Percentiles rank a stretch among this genome's conserved stretches.
phyloP scores from a whole-genome alignment of 1,140 invertebrate species.

The Drosophila insularis region DNA sequence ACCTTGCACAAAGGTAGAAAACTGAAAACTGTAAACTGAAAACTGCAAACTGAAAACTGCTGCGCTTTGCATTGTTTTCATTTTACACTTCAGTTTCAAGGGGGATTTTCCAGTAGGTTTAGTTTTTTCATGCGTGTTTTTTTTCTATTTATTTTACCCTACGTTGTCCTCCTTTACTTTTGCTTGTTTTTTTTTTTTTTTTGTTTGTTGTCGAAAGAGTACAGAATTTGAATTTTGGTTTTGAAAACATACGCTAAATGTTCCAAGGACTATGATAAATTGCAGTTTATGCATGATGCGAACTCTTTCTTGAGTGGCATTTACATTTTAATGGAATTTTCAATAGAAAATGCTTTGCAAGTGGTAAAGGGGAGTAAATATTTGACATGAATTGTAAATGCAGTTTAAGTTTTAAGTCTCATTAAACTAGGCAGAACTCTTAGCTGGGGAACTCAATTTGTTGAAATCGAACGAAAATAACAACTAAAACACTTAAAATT shows the following conservation, averaged over 20 bases:
- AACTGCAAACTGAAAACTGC: constrained; percentile 74
- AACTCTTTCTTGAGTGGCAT: constrained; percentile 48
- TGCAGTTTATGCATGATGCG: constrained; percentile 47
- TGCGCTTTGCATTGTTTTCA: constrained; percentile 75
- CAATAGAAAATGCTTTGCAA: background rate
- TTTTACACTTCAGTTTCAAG: constrained; percentile 44
- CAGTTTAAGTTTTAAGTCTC: background rate
- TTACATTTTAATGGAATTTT: constrained; percentile 30
- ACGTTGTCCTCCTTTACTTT: constrained; percentile 9
- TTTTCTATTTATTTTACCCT: constrained; percentile 47
- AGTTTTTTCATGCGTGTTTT: constrained; percentile 24
- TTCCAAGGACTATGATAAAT: constrained; percentile 64
- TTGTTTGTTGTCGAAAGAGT: no score
- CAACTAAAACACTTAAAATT: no score
- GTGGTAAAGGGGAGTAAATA: background rate
- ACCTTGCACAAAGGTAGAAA: constrained; percentile 69
- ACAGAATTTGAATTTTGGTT: constrained; percentile 55
- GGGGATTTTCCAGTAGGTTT: constrained; percentile 44
- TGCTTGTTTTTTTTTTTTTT: constrained; percentile 50
- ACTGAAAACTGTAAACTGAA: constrained; percentile 62
- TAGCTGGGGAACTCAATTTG: no score
- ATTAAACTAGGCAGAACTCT: background rate
- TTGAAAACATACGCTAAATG: constrained; percentile 71
- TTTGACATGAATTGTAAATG: background rate
- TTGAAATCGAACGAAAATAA: no score